These are phyloP conservation scores for Platyrinchus mystaceus DNA, from an alignment of 2,797 vertebrate species.

Conservation along the genomic window DNA sequence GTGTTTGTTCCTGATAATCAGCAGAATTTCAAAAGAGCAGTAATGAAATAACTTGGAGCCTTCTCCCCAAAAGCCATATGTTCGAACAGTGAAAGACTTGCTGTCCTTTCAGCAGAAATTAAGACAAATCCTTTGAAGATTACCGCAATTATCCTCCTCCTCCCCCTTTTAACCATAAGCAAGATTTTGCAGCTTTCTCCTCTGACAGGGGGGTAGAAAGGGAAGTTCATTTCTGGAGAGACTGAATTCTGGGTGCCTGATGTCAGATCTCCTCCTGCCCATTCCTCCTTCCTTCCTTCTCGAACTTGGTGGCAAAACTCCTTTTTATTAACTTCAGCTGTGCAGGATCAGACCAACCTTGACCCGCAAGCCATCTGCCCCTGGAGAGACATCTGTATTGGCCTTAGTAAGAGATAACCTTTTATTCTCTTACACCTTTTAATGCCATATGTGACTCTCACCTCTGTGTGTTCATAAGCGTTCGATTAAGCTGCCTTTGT, in stretches of 20 bases:
- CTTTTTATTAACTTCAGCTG: neutral
- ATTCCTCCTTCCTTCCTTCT: neutral
- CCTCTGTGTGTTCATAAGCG: neutral
- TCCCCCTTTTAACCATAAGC: neutral
- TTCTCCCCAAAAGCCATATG: neutral
- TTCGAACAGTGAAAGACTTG: slow-evolving; percentile 28
- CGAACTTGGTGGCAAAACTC: neutral
- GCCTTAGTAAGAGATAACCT: neutral
- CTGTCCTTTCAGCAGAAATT: slow-evolving; percentile 41
- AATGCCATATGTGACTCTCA: neutral
- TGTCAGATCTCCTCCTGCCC: neutral
- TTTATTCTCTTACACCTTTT: neutral
- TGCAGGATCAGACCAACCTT: neutral
- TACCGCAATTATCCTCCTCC: neutral
- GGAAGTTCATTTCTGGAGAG: neutral
- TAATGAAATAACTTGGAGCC: neutral
- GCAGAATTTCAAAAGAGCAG: neutral
- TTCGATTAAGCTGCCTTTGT: neutral
- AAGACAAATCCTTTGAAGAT: slow-evolving; percentile 48
- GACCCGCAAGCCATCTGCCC: neutral
- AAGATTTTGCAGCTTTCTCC: slow-evolving; percentile 10
- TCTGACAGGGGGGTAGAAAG: neutral
- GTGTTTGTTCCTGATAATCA: slow-evolving; percentile 3
- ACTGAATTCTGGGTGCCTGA: neutral
- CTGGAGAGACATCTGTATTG: neutral